A percentile compares a stretch with the other conserved stretches of the same genome.
These are phyloP conservation scores for Heterodera schachtii DNA, from an alignment of 1,140 invertebrate species.

Conservation along the genomic window DNA sequence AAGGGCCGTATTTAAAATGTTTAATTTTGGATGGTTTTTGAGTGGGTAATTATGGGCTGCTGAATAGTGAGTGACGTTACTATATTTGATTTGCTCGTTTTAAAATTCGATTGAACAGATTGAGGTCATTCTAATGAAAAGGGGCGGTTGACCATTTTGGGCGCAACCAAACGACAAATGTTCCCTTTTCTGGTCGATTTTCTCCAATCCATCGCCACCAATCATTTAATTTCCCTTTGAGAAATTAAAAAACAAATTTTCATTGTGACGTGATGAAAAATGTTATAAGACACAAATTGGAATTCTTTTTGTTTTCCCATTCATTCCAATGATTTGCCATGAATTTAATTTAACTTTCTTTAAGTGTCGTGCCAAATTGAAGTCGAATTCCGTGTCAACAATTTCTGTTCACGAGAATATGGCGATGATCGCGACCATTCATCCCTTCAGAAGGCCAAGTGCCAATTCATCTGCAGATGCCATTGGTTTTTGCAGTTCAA, in stretches of 20 bases:
- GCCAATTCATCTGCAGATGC: constrained; percentile 5
- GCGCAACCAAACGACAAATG: neutral
- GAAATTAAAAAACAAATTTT: constrained; percentile 2
- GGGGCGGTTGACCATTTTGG: neutral
- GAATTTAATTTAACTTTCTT: neutral
- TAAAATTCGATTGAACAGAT: neutral
- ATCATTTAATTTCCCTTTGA: neutral
- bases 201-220: neutral
- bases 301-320: neutral
- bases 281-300: neutral
- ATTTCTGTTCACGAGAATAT: constrained; percentile 32
- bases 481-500: constrained; percentile 9
- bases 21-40: neutral
- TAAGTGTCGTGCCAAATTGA: neutral
- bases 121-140: neutral
- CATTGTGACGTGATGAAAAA: neutral
- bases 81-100: neutral
- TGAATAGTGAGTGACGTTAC: neutral
- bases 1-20: too few relatives aligned
- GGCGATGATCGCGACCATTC: constrained; percentile 59
- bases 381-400: neutral
- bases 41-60: neutral
- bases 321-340: constrained; percentile 1
- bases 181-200: constrained; percentile 9
- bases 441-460: constrained; percentile 47